Conservation (phyloP, 2,113 vertebrate genomes). For the Oxyruncus cristatus region DNA sequence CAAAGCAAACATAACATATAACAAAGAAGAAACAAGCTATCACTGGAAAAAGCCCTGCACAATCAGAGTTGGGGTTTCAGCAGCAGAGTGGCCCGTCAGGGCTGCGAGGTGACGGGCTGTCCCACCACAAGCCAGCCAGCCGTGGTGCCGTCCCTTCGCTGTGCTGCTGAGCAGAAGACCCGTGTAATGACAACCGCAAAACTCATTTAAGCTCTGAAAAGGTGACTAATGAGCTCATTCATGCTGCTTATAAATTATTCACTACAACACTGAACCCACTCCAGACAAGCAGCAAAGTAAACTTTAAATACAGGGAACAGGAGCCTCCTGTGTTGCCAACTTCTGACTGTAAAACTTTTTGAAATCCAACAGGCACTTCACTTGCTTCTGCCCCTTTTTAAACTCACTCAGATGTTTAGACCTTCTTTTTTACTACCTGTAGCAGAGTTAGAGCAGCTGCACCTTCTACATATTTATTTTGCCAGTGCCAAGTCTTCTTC, state of each 20-base stretch:
- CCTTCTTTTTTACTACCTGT: slow-evolving; percentile 55
- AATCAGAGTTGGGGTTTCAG: background rate
- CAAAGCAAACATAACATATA: background rate
- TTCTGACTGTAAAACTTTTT: slow-evolving; percentile 33
- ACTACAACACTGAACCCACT: slow-evolving; percentile 74
- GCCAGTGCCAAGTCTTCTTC: slow-evolving; percentile 14
- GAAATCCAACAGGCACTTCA: slow-evolving; percentile 2
- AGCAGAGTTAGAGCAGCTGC: slow-evolving; percentile 66
- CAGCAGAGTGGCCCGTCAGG: slow-evolving; percentile 9
- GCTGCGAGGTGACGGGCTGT: slow-evolving; percentile 42
- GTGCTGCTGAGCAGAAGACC: slow-evolving; percentile 62
- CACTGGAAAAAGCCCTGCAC: slow-evolving; percentile 3
- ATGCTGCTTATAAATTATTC: slow-evolving; percentile 81
- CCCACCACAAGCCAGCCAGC: slow-evolving; percentile 60
- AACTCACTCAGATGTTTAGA: slow-evolving; percentile 16
- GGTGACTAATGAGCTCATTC: slow-evolving; percentile 84
- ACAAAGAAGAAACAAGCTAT: background rate
- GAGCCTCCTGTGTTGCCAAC: background rate
- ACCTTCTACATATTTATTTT: slow-evolving; percentile 70
- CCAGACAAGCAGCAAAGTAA: slow-evolving; percentile 74
- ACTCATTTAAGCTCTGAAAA: slow-evolving; percentile 83
- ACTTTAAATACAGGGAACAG: slow-evolving; percentile 73
- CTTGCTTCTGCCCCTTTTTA: slow-evolving; percentile 36
- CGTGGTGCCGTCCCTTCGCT: slow-evolving; percentile 56
- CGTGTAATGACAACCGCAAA: slow-evolving; percentile 74